Evolutionary conservation across 2,797 vertebrate genomes (phyloP).

Genomic region (Anolis apletophallus): DNA sequence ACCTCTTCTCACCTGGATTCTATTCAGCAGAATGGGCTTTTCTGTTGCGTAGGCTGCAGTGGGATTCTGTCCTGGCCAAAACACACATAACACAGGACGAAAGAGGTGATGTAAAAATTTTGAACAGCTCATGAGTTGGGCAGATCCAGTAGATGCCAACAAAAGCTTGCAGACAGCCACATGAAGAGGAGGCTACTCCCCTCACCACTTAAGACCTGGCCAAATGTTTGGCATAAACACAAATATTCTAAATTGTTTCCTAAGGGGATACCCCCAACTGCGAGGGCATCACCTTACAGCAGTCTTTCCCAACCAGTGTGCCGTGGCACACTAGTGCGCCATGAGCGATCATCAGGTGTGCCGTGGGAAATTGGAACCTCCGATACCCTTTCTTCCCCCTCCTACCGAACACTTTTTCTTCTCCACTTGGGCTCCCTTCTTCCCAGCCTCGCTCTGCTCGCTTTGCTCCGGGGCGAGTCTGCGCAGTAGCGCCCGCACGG

Average conservation of each 20-base stretch:
- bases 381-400: too few relatives aligned
- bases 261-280: conserved; percentile 13
- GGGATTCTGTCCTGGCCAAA: conserved; percentile 57
- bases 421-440: too few relatives aligned
- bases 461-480: too few relatives aligned
- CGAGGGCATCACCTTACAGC: neutral
- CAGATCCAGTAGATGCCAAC: conserved; percentile 67
- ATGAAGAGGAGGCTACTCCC: conserved; percentile 61
- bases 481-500: too few relatives aligned
- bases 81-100: conserved; percentile 50
- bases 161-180: conserved; percentile 53
- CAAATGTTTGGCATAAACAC: conserved; percentile 16
- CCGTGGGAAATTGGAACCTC: too few relatives aligned
- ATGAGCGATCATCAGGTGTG: too few relatives aligned
- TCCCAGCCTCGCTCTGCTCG: too few relatives aligned
- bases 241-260: conserved; percentile 28
- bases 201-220: conserved; percentile 24
- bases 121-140: conserved; percentile 64
- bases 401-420: too few relatives aligned
- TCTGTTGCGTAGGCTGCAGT: conserved; percentile 26
- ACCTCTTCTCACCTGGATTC: conserved; percentile 38
- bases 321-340: too few relatives aligned
- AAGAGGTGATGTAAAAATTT: conserved; percentile 57
- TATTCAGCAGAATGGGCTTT: conserved; percentile 46
- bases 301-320: too few relatives aligned